Evolutionary conservation across 37 sponge, comb jelly and placozoan species (phyloP).

Genomic region (Aplysina aerophoba): DNA sequence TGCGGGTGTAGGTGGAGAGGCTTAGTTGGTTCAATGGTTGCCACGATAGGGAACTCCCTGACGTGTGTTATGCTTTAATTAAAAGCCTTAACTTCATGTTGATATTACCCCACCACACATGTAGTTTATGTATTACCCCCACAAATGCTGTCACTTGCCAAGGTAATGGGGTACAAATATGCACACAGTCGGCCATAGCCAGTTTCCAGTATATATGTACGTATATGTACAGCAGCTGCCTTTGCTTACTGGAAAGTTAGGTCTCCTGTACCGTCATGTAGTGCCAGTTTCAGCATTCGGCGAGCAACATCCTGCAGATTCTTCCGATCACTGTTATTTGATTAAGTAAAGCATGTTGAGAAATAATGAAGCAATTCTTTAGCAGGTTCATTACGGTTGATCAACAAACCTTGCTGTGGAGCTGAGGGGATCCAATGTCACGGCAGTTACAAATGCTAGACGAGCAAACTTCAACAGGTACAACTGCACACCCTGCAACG

Average conservation of each 20-base stretch:
- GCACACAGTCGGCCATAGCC: too few relatives aligned
- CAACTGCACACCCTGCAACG: conserved; percentile 45
- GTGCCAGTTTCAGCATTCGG: conserved; percentile 26
- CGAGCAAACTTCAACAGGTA: conserved; percentile 30
- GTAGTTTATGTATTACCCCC: too few relatives aligned
- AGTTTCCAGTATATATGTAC: too few relatives aligned
- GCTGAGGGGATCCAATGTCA: conserved; percentile 23
- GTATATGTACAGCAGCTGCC: neutral
- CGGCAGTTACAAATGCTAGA: conserved; percentile 31
- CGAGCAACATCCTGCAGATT: conserved; percentile 33
- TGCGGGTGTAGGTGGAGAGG: too few relatives aligned
- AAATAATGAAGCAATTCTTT: too few relatives aligned
- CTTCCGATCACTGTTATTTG: conserved; percentile 25
- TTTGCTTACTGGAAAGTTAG: conserved; percentile 21
- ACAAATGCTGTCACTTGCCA: too few relatives aligned
- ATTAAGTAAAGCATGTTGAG: neutral
- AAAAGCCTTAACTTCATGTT: too few relatives aligned
- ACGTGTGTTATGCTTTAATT: too few relatives aligned
- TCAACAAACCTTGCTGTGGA: conserved; percentile 27
- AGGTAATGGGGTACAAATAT: too few relatives aligned
- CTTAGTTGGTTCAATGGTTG: too few relatives aligned
- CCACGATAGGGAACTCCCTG: too few relatives aligned
- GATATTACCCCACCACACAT: too few relatives aligned
- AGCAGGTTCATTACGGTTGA: neutral
- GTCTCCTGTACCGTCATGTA: neutral